A percentile compares a stretch with the other conserved stretches of the same genome.
phyloP scores from a whole-genome alignment of 2,113 vertebrate species.

The Pluvianellus socialis region DNA sequence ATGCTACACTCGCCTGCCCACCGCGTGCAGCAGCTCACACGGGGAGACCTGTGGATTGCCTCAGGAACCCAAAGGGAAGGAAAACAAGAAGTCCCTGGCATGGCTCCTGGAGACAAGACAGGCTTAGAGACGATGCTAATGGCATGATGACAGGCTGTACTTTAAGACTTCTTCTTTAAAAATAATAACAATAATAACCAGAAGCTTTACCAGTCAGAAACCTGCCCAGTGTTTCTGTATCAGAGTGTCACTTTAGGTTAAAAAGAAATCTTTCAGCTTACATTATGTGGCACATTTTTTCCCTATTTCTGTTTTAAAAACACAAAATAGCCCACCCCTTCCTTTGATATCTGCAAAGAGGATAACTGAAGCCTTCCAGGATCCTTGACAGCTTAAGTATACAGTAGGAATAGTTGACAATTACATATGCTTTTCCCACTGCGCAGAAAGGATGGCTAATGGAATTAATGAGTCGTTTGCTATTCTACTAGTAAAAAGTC shows the following conservation, averaged over 20 bases:
- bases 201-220: constrained; percentile 29
- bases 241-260: neutral
- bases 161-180: neutral
- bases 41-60: neutral
- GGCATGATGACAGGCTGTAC: neutral
- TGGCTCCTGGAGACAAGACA: neutral
- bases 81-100: neutral
- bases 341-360: constrained; percentile 37
- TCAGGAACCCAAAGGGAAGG: neutral
- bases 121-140: neutral
- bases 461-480: constrained; percentile 55
- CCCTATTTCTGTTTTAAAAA: constrained; percentile 33
- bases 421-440: constrained; percentile 40
- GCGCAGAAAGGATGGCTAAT: constrained; percentile 46
- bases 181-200: neutral
- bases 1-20: neutral
- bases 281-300: neutral
- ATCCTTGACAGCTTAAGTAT: constrained; percentile 62
- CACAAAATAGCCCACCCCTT: constrained; percentile 31
- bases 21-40: neutral
- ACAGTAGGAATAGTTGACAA: constrained; percentile 39
- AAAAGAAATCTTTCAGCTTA: constrained; percentile 26
- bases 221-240: neutral
- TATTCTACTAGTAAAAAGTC: constrained; percentile 31
- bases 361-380: constrained; percentile 50